Conservation (phyloP, 2,113 vertebrate species). For the Aramus guarauna region DNA sequence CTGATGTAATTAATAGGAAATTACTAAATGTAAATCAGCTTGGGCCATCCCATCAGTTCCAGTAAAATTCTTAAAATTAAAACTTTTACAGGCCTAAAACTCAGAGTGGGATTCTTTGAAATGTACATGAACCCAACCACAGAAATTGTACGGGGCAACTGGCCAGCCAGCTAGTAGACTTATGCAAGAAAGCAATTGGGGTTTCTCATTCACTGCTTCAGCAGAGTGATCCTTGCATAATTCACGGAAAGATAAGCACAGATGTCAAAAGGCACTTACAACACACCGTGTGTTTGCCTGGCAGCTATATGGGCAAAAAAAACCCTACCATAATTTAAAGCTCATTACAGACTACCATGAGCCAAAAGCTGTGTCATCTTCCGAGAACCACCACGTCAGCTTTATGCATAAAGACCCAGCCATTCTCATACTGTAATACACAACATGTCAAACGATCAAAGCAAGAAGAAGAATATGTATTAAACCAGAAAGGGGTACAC, state of each 20-base stretch:
- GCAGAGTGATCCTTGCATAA: slow-evolving; percentile 8
- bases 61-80: neutral
- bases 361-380: slow-evolving; percentile 22
- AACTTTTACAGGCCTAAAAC: neutral
- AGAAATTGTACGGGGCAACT: neutral
- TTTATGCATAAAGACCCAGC: neutral
- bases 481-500: neutral
- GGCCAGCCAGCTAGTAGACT: neutral
- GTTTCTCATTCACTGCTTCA: slow-evolving; percentile 43
- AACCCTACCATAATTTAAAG: neutral
- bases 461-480: neutral
- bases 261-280: slow-evolving; percentile 44
- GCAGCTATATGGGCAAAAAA: neutral
- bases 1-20: neutral
- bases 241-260: slow-evolving; percentile 39
- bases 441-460: neutral
- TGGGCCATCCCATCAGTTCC: neutral
- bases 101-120: neutral
- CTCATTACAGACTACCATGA: neutral
- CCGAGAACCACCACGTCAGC: neutral
- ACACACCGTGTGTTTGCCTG: slow-evolving; percentile 24
- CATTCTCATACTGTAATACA: neutral
- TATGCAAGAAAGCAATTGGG: slow-evolving; percentile 8
- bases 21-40: neutral
- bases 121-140: neutral